Evolutionary conservation across 2,797 vertebrate genomes (phyloP), one percentile per base, ranked within the genome.

Genomic region (Poecilia picta): DNA sequence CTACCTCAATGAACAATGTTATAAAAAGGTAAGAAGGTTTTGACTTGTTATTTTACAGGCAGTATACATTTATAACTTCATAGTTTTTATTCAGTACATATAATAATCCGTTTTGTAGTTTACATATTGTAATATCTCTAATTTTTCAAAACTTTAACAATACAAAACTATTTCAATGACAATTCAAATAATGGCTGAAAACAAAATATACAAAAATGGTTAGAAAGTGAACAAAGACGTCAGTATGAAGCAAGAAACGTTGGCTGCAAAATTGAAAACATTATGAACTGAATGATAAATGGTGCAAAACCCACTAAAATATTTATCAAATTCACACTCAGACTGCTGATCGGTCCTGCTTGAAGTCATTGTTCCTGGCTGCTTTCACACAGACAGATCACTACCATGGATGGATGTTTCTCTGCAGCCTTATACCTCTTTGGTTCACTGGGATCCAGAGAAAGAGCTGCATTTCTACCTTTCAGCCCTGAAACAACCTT

Each of bases 381-480:
- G 73, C 49, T 45, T 28, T 74, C 73, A 66, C 73, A 31, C 64
- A 72, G 53, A 59, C 31, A 47, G 43, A 57, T 39, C 18, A 16
- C 66, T 33, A 59, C 51, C 49, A 64, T 46, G 73, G 31, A 53
- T 47, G 53, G 73, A 62, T 75, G 43, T 59, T 68, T 57, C 43
- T 72, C 43, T 55, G 49, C 41, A 59, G 49, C 31, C 6, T 28
- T 72, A n/a, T 25, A 36, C 43, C 45, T 46, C 43, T 31, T 36
- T 47, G 66, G 64, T 75, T 57, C 47, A 31, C 13, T 31, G 15
- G 23, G 20, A 25, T 33, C 0, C 39, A 53, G 57, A 59, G 43
- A 59, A 72, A 76, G 53, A 8, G 55, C 7, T 72, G 45, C 53
- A 51, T 45, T 41, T 76, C 25, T 72, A 25, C 51, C 70, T 28